Base-by-base conservation (phyloP, 2,888 invertebrate species). In the Lepidocyrtoides sp. region DNA sequence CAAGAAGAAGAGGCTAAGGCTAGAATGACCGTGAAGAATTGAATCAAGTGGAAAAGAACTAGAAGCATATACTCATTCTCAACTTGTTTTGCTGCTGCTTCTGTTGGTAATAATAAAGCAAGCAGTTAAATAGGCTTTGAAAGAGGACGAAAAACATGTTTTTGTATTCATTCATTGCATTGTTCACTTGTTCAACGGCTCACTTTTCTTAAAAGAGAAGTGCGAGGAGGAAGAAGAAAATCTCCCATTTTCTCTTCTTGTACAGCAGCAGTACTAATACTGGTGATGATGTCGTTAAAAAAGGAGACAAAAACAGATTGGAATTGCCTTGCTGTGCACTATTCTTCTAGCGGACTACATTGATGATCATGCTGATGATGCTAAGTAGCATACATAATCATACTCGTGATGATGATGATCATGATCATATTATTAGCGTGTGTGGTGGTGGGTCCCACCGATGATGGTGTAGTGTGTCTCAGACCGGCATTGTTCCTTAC, bases 281-380 rank as follows among this genome's bases (percentile, higher is more conserved):
- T n/a, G 75, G 10, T 63, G 75, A 77, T 87, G 86, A 85, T 63
- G 86, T 87, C 86, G 86, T 87, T 87, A 87, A 87, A 87, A 87
- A 87, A 75, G 69, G 69, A 63, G 77, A 87, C 75, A 87, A 87
- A 87, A 87, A 87, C 86, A 87, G 86, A 87, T 87, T 87, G 86
- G 41, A 63, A 66, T 63, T 48, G 57, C 57, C 20, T 79, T 79
- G 54, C 79, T 17, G 12, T 79, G 14, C 29, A 36, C 12, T 2
- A 2, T 23, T n/a, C 12, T 10, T 26, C 26, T 63, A 26, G 10
- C 63, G 14, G 26, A 48, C 2, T 10, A 5, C 29, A 10, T 2
- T 44, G 14, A 77, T 77, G 54, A 14, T 29, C 23, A 17, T 36
- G 48, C 3, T 29, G 66, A 44, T 41, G 51, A 51, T 51, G 29